Percentiles rank a stretch among this genome's conserved stretches.
Conservation (phyloP, 2,113 vertebrate genomes). For the Puma concolor region DNA sequence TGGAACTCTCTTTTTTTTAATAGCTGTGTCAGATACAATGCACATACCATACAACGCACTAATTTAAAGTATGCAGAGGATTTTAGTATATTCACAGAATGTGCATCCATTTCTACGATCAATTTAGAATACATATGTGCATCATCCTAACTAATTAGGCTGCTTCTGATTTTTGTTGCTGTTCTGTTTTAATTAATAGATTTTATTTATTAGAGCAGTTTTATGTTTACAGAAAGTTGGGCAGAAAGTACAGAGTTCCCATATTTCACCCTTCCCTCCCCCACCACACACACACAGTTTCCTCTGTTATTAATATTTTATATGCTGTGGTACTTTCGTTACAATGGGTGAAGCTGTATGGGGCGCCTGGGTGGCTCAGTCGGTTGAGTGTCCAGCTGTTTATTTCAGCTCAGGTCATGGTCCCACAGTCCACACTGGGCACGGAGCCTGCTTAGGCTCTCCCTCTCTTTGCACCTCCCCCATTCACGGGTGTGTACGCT, state of each 20-base stretch:
- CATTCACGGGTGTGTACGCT: too few relatives aligned
- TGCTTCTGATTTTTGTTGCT: background rate
- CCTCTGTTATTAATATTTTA: background rate
- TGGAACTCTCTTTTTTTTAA: background rate
- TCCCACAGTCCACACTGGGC: too few relatives aligned
- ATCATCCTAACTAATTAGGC: background rate
- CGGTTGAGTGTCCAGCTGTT: too few relatives aligned
- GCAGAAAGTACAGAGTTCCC: background rate
- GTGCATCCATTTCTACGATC: background rate
- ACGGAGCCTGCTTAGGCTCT: too few relatives aligned
- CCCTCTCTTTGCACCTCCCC: too few relatives aligned
- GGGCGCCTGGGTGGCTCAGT: too few relatives aligned
- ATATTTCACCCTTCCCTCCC: too few relatives aligned
- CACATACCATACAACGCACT: background rate
- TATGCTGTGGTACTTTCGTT: background rate
- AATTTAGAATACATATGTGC: background rate
- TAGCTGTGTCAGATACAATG: background rate
- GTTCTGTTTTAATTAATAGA: conserved; percentile 2
- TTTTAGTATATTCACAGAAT: background rate
- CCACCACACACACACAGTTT: background rate
- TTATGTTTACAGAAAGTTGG: background rate
- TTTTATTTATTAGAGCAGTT: background rate
- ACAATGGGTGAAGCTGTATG: background rate
- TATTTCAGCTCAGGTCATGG: too few relatives aligned
- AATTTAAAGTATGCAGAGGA: background rate